Conservation (phyloP, 2,113 vertebrate genomes). For the Acanthisitta chloris region DNA sequence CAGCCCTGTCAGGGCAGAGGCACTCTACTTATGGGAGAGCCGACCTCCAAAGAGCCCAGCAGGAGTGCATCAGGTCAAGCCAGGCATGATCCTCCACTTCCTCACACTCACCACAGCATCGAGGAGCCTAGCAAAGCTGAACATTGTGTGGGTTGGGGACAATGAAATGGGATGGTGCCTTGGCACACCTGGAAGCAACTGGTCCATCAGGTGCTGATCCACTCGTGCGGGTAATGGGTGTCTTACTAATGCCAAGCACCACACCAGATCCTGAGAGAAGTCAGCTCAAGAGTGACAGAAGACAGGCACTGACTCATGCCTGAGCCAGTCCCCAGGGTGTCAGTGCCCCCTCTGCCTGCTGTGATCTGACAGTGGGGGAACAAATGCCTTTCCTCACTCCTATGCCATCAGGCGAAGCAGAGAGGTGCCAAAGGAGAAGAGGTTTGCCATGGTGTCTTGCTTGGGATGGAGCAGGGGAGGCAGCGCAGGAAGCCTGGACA, state of each 20-base stretch:
- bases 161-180: not conserved
- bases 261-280: not conserved
- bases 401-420: rapidly evolving
- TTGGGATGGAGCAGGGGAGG: not conserved
- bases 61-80: not conserved
- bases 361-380: not conserved
- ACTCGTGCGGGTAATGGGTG: not conserved
- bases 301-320: not conserved
- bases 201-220: not conserved
- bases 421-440: no score
- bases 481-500: not conserved
- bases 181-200: not conserved
- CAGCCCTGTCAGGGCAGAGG: not conserved
- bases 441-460: rapidly evolving
- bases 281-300: not conserved
- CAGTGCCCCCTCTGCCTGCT: not conserved
- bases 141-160: rapidly evolving
- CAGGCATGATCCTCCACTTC: not conserved
- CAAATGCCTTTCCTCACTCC: not conserved
- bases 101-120: not conserved
- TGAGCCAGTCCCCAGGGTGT: not conserved
- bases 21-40: not conserved
- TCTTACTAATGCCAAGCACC: not conserved
- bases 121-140: not conserved
- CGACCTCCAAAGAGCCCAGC: not conserved